phyloP scores from a whole-genome alignment of 30 jellyfish, hydroid and myxozoan species.

The Mastigias papua region DNA sequence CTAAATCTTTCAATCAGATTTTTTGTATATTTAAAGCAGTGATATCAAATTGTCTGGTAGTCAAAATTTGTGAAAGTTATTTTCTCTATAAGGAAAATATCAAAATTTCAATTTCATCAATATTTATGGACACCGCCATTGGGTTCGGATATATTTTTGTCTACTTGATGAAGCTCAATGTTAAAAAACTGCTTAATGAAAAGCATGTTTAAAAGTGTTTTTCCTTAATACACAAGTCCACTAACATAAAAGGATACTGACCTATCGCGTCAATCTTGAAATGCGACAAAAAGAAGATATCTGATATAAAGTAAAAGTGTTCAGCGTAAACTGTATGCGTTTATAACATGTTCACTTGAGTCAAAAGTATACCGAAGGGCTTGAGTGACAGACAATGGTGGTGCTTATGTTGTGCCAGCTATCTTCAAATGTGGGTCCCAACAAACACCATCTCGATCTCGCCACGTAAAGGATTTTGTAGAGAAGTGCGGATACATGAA shows the following conservation, averaged over 20 bases:
- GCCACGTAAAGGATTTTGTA: neutral
- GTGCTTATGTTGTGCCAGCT: neutral
- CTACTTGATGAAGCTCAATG: neutral
- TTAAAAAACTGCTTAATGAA: neutral
- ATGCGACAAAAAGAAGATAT: no score
- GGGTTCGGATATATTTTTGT: neutral
- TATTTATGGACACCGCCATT: neutral
- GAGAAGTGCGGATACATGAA: conserved; percentile 17
- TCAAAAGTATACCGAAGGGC: neutral
- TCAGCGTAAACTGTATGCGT: neutral
- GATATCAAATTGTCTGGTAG: neutral
- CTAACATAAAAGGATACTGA: neutral
- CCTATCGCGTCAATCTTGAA: no score
- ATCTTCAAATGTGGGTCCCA: neutral
- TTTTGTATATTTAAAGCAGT: neutral
- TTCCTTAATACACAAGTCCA: neutral
- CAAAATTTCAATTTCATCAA: neutral
- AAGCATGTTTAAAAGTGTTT: neutral
- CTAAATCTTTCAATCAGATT: neutral
- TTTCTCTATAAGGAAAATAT: neutral
- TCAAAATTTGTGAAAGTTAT: neutral
- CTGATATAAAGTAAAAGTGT: no score
- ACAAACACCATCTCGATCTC: neutral
- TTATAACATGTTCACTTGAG: neutral
- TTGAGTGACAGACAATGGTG: neutral